Evolutionary conservation across 2,113 vertebrate species (phyloP).

Genomic region (Pantherophis guttatus): DNA sequence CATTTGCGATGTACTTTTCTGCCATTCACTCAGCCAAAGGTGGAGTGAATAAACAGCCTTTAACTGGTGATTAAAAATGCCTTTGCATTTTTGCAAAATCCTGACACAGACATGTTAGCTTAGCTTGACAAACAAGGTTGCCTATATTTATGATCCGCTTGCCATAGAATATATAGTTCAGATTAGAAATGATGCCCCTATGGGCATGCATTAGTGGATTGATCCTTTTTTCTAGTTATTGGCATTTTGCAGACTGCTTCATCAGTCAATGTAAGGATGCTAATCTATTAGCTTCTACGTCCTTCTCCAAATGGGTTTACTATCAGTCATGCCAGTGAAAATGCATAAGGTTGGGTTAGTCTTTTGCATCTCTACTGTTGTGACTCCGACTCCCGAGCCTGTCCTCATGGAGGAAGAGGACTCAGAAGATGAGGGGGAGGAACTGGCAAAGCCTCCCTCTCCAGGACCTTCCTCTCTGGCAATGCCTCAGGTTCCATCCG

Average conservation of each 20-base stretch:
- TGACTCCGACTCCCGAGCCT: too few relatives aligned
- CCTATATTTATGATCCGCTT: not conserved
- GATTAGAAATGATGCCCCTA: not conserved
- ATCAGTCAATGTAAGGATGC: not conserved
- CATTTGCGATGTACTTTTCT: not conserved
- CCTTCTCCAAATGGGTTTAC: not conserved
- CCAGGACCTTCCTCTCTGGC: too few relatives aligned
- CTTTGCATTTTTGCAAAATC: not conserved
- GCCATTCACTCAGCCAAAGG: not conserved
- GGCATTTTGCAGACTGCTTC: not conserved
- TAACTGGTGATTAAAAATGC: not conserved
- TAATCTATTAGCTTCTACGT: not conserved
- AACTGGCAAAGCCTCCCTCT: too few relatives aligned
- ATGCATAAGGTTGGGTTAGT: not conserved
- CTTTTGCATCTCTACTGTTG: not conserved
- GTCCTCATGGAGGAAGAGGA: too few relatives aligned
- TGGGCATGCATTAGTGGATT: not conserved
- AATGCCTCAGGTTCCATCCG: too few relatives aligned
- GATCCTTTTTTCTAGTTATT: not conserved
- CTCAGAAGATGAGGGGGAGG: too few relatives aligned
- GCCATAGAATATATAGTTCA: not conserved
- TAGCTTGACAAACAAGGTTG: not conserved
- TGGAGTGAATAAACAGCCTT: not conserved
- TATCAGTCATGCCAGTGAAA: not conserved
- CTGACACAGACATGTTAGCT: not conserved